These are phyloP conservation scores for Drosophila jambulina DNA, from an alignment of 1,140 invertebrate genomes.

Conservation along the genomic window DNA sequence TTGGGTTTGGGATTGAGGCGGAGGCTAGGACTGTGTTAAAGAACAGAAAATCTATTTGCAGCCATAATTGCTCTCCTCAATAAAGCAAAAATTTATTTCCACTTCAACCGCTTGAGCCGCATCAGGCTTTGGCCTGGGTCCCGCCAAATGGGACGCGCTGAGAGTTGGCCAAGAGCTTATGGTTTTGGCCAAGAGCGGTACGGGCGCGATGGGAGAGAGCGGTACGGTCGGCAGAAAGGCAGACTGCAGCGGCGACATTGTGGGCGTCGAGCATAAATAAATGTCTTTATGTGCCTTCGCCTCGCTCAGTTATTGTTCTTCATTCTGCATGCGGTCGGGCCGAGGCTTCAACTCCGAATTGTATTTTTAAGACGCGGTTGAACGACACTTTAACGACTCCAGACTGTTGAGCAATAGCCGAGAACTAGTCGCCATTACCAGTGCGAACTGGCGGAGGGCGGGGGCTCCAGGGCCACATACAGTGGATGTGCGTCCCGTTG, in stretches of 20 bases:
- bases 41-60: constrained; percentile 64
- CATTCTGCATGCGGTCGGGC: constrained; percentile 46
- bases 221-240: constrained; percentile 17
- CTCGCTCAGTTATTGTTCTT: constrained; percentile 71
- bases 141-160: constrained; percentile 41
- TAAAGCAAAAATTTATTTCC: constrained; percentile 72
- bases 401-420: constrained; percentile 61
- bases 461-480: constrained; percentile 10
- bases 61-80: constrained; percentile 76
- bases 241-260: constrained; percentile 50
- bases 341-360: constrained; percentile 54
- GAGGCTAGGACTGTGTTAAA: constrained; percentile 33
- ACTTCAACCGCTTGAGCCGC: constrained; percentile 49
- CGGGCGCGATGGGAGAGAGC: constrained; percentile 3
- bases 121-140: constrained; percentile 14
- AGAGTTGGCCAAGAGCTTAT: constrained; percentile 40
- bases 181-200: constrained; percentile 35
- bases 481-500: constrained; percentile 36
- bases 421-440: constrained; percentile 56
- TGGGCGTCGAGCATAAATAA: constrained; percentile 75
- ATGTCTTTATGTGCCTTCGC: constrained; percentile 71
- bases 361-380: constrained; percentile 65
- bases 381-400: constrained; percentile 64
- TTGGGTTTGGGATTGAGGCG: constrained; percentile 22
- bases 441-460: constrained; percentile 17